Base-by-base conservation (phyloP, 2,888 invertebrate genomes). In the Trichogramma evanescens region DNA sequence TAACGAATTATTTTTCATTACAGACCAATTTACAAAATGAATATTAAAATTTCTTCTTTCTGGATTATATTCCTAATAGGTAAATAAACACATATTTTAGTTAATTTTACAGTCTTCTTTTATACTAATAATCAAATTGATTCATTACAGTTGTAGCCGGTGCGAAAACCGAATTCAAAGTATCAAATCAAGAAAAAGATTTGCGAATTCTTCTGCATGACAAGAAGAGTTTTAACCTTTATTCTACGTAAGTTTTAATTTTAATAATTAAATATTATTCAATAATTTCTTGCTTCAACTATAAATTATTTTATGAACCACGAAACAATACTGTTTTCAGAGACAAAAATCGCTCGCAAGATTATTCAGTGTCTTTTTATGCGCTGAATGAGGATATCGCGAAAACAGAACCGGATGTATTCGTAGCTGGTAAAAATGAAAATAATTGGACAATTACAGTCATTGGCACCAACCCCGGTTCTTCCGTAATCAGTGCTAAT, bases 311-410 rank as follows among this genome's bases (percentile, higher is more conserved):
- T 50, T 7, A 50, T 10, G 3, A 10, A 10, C 13, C 7, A n/a
- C 7, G 9, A 10, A 10, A n/a, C 2, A 10, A n/a, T 10, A 10
- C 58, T 63, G 52, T 62, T 78, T 77, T 41, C 77, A 83, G 84
- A 41, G 80, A 82, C 50, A 77, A 79, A 71, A 78, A 78, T 68
- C 57, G 48, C 70, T 76, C 78, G 67, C 73, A 78, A 43, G 76
- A 79, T 58, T 70, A 83, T 0, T 76, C 72, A 56, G 75, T 89
- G 50, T 76, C 77, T n/a, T 79, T 89, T 38, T 75, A 82, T 45
- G 80, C 82, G 48, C 86, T 88, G 69, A 88, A 89, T 70, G 75
- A 82, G 0, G 86, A 86, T 68, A 82, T 89, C 64, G 77, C 87
- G 4, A 80, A 82, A 67, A 73, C 86, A 44, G 75, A 80, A 0